Conservation (phyloP, 2,888 invertebrate genomes). For the Hoplodrina blanda region DNA sequence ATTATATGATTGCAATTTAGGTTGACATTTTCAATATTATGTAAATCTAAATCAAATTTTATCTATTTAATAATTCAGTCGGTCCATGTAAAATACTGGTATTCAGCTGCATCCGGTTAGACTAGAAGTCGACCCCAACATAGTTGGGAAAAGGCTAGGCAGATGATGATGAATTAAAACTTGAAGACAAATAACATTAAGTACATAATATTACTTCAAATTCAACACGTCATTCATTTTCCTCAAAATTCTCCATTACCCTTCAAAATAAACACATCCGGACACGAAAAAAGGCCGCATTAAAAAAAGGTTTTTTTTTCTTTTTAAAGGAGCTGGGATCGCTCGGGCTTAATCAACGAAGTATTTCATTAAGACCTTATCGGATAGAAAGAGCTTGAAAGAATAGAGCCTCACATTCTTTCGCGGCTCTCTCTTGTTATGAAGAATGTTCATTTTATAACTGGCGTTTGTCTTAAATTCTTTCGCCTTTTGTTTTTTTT, state of each 20-base stretch:
- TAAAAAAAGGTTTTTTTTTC: slow-evolving; percentile 61
- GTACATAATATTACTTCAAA: too few species aligned
- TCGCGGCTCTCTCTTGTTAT: slow-evolving; percentile 82
- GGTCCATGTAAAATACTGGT: too few species aligned
- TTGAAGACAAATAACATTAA: too few species aligned
- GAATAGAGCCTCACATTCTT: slow-evolving; percentile 87
- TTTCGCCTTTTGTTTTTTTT: slow-evolving; percentile 72
- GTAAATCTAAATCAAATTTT: too few species aligned
- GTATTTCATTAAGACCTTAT: slow-evolving; percentile 89
- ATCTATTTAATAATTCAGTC: too few species aligned
- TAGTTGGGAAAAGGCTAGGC: too few species aligned
- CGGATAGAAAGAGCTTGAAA: slow-evolving; percentile 78
- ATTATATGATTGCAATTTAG: too few species aligned
- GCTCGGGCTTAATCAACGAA: slow-evolving; percentile 83
- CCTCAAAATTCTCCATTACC: not conserved
- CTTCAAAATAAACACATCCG: slow-evolving; percentile 45
- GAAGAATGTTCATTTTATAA: slow-evolving; percentile 88
- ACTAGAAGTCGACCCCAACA: too few species aligned
- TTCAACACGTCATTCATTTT: too few species aligned
- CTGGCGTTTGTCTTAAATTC: slow-evolving; percentile 78
- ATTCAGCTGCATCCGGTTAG: too few species aligned
- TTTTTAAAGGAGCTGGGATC: slow-evolving; percentile 69
- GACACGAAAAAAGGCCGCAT: slow-evolving; percentile 22
- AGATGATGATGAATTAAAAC: too few species aligned
- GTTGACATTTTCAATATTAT: too few species aligned